Evolutionary conservation across 2,113 vertebrate species (phyloP).

Genomic region (Epinephelus fuscoguttatus): DNA sequence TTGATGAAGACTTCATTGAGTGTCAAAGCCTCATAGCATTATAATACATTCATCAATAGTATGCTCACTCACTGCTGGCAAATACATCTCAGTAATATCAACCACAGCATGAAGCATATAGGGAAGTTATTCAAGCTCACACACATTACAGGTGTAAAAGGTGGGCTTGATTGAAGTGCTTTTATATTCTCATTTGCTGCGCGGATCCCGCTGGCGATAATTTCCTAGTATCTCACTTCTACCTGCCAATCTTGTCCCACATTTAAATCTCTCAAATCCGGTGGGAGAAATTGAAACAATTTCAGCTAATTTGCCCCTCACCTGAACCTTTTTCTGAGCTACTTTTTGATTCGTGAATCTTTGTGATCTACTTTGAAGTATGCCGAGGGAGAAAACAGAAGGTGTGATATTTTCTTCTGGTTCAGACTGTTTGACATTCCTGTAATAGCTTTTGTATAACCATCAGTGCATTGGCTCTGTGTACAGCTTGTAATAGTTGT

Average conservation of each 20-base stretch:
- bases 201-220: slow-evolving; percentile 62
- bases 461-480: slow-evolving; percentile 22
- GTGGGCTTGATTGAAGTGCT: slow-evolving; percentile 58
- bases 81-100: slow-evolving; percentile 24
- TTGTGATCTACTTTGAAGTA: slow-evolving; percentile 72
- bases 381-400: slow-evolving; percentile 51
- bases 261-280: slow-evolving; percentile 69
- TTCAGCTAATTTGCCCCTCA: slow-evolving; percentile 73
- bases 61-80: slow-evolving; percentile 17
- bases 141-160: slow-evolving; percentile 50
- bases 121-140: slow-evolving; percentile 34
- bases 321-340: slow-evolving; percentile 66
- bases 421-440: slow-evolving; percentile 67
- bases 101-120: slow-evolving; percentile 25
- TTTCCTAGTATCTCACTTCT: slow-evolving; percentile 46
- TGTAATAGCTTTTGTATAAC: slow-evolving; percentile 64
- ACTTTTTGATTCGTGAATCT: slow-evolving; percentile 62
- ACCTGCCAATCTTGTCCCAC: slow-evolving; percentile 68
- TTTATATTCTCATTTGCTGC: slow-evolving; percentile 57
- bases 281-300: slow-evolving; percentile 72
- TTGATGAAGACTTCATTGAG: slow-evolving; percentile 52
- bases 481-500: slow-evolving; percentile 30
- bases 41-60: slow-evolving; percentile 42
- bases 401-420: slow-evolving; percentile 56
- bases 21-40: slow-evolving; percentile 41